phyloP scores from a whole-genome alignment of 1,140 invertebrate genomes.

The Drosophila leontia region DNA sequence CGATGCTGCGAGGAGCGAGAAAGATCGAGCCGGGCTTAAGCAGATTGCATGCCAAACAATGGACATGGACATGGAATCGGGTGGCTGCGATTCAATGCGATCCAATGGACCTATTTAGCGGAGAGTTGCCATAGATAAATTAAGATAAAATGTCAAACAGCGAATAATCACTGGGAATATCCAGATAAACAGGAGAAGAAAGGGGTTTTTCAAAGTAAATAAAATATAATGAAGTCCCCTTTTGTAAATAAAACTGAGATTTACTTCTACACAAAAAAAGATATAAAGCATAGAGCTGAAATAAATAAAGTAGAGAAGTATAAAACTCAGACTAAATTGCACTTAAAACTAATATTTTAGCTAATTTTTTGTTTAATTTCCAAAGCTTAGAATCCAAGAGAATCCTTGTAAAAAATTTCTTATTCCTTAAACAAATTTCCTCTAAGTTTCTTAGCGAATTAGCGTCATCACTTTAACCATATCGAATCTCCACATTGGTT shows the following conservation, averaged over 20 bases:
- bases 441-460: neutral
- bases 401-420: neutral
- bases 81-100: slow-evolving; percentile 19
- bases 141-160: slow-evolving; percentile 29
- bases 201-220: neutral
- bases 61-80: slow-evolving; percentile 50
- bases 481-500: slow-evolving; percentile 8
- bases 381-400: rapidly evolving
- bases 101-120: slow-evolving; percentile 30
- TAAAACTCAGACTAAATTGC: neutral
- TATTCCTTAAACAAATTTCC: neutral
- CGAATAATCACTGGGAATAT: slow-evolving; percentile 9
- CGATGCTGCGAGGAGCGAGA: slow-evolving; percentile 36
- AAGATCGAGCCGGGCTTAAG: slow-evolving; percentile 36
- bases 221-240: neutral
- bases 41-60: slow-evolving; percentile 64
- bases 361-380: neutral
- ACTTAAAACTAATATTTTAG: neutral
- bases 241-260: neutral
- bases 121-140: slow-evolving; percentile 31
- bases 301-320: neutral
- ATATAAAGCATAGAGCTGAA: neutral
- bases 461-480: slow-evolving; percentile 16
- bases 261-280: neutral
- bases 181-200: neutral